Evolutionary conservation across 2,888 invertebrate genomes (phyloP), one percentile per base, ranked within the genome.

Genomic region (Dexiosoma caninum): DNA sequence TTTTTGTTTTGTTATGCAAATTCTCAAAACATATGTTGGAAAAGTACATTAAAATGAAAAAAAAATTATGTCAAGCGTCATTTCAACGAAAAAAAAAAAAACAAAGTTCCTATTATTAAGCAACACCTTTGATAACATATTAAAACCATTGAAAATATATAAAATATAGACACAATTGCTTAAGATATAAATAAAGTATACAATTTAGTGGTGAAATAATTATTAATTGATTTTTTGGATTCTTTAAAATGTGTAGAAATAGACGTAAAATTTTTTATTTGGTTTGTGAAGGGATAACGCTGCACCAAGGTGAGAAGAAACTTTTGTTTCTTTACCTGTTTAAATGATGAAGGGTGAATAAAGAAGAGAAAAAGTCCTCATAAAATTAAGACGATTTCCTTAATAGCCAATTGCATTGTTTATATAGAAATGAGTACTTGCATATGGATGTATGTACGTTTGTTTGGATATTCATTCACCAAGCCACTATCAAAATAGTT

Each of bases 61-160:
- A 51, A 19, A 51, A 49, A 60, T 83, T 83, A 83, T 81, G 83
- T 83, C 78, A 83, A 82, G 78, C 72, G 46, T 72, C 62, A 62
- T 37, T 32, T 44, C 12, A 46, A 4, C 5, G 30, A 71, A 64
- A 70, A 30, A 55, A 75, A 60, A 12, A 49, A 53, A 74, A 60
- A 71, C 14, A 71, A 76, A 71, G 72, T 77, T 79, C 70, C 76
- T 81, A 78, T 49, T 67, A 60, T 77, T 64, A 70, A 75, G 72
- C 67, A 81, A 77, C 71, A 72, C 40, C 1, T 71, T 76, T 67
- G 53, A 72, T 60, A 72, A 46, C 7, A 59, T 71, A 71, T 32
- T 27, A 71, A 60, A 46, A 23, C 35, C 46, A 59, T 30, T 19
- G 1, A 46, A 60, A 53, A 71, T n/a, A 12, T 35, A 3, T 10